phyloP scores from a whole-genome alignment of 2,888 invertebrate species.

The Belgica antarctica region DNA sequence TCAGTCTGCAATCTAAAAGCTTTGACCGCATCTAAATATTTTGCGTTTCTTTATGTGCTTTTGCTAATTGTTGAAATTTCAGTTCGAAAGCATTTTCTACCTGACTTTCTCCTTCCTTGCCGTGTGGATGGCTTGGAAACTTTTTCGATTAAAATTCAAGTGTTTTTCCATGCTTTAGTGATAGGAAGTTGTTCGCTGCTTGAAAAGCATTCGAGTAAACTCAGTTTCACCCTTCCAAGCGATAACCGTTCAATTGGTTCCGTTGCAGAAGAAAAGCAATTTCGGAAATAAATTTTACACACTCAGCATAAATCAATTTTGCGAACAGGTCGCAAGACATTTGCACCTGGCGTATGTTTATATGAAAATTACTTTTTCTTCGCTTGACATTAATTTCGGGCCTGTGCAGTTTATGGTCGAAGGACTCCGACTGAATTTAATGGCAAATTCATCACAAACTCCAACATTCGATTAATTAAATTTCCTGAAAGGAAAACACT shows the following conservation, averaged over 20 bases:
- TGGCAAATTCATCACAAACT: neutral
- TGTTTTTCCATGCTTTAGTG: constrained; percentile 4
- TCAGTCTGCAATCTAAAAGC: constrained; percentile 8
- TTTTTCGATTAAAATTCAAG: constrained; percentile 26
- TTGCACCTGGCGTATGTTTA: too few species aligned
- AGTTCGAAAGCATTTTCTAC: neutral
- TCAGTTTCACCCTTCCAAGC: neutral
- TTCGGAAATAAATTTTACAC: neutral
- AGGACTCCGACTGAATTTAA: too few species aligned
- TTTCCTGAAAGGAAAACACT: neutral
- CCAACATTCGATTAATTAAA: constrained; percentile 5
- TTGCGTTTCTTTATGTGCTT: neutral
- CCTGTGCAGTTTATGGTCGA: too few species aligned
- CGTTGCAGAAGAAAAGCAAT: neutral
- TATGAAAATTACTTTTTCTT: too few species aligned
- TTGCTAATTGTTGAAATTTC: constrained; percentile 7
- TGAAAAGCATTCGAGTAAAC: neutral
- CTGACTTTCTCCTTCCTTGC: neutral
- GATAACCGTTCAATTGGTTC: neutral
- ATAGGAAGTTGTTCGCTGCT: neutral
- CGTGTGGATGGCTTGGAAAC: too few species aligned
- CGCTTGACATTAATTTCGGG: too few species aligned
- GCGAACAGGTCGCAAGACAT: too few species aligned
- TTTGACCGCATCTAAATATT: neutral
- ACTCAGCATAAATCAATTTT: constrained; percentile 1